These are phyloP conservation scores for Agelaius phoeniceus DNA, from an alignment of 2,113 vertebrate genomes.

Conservation along the genomic window DNA sequence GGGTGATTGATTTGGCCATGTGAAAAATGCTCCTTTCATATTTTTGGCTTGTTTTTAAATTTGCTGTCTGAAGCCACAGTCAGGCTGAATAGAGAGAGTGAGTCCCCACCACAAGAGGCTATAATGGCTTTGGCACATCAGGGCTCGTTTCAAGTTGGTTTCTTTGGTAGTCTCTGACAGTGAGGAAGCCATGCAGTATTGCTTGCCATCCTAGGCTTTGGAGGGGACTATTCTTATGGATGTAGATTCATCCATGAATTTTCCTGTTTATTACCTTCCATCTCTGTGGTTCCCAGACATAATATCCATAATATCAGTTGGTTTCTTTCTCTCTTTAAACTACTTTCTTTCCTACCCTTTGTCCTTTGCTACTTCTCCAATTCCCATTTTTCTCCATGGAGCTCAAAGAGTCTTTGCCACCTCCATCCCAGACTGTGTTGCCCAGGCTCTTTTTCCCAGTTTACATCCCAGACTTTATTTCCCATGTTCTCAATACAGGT, in stretches of 20 bases:
- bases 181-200: not conserved
- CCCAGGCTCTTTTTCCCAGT: not conserved
- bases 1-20: not conserved
- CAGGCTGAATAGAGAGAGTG: not conserved
- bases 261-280: not conserved
- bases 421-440: not conserved
- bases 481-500: not conserved
- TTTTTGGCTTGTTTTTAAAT: not conserved
- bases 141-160: not conserved
- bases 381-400: not conserved
- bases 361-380: not conserved
- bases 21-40: not conserved
- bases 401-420: not conserved
- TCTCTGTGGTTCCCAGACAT: not conserved
- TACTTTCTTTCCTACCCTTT: not conserved
- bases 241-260: not conserved
- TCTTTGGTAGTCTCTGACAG: not conserved
- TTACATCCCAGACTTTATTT: not conserved
- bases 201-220: not conserved
- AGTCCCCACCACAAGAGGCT: not conserved
- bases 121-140: not conserved
- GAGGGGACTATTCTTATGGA: not conserved
- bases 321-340: not conserved
- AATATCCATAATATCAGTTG: not conserved
- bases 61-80: not conserved